These are phyloP conservation scores for Chymomyza costata DNA, from an alignment of 1,140 invertebrate genomes.

Conservation along the genomic window DNA sequence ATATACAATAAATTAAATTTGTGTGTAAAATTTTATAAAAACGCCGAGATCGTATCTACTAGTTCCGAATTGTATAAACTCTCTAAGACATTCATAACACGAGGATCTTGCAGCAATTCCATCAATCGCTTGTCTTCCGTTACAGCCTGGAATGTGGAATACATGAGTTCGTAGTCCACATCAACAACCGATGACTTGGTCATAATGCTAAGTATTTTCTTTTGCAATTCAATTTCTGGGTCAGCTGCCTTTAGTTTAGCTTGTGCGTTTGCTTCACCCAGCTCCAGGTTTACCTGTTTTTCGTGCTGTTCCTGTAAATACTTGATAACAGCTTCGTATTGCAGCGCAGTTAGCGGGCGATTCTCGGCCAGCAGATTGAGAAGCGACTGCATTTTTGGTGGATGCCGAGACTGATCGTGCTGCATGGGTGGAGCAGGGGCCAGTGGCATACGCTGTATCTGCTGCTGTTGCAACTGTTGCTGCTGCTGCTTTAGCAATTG, in stretches of 20 bases:
- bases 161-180: conserved; percentile 37
- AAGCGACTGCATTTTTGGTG: conserved; percentile 84
- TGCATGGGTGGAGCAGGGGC: conserved; percentile 9
- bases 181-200: conserved; percentile 78
- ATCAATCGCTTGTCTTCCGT: conserved; percentile 46
- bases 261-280: conserved; percentile 77
- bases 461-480: neutral
- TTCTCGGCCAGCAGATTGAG: conserved; percentile 88
- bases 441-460: too few species aligned
- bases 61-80: conserved; percentile 45
- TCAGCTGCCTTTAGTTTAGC: conserved; percentile 76
- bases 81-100: conserved; percentile 85
- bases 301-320: conserved; percentile 87
- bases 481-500: conserved; percentile 3
- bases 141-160: conserved; percentile 40
- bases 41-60: conserved; percentile 24
- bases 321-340: conserved; percentile 87
- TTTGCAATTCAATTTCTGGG: conserved; percentile 80
- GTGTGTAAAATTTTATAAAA: conserved; percentile 33
- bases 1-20: conserved; percentile 15
- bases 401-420: conserved; percentile 76
- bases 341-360: conserved; percentile 84
- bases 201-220: conserved; percentile 88
- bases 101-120: conserved; percentile 77
- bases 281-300: conserved; percentile 82